Base-by-base conservation (phyloP, 2,113 vertebrate species). In the Naja naja region DNA sequence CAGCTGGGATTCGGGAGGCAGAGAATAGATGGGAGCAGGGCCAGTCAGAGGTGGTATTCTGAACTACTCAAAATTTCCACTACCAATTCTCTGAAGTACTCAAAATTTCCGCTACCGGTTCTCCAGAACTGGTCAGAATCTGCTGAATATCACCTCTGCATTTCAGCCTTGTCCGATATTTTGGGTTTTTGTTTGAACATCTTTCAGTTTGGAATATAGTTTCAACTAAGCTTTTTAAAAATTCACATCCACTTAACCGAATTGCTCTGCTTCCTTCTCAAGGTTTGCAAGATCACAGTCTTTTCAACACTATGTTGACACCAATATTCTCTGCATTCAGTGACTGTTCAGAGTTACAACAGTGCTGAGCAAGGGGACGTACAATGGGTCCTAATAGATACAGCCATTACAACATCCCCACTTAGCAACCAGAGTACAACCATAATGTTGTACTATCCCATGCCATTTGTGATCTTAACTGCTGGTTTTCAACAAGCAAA, bases 131-230 rank as follows among this genome's bases (percentile, higher is more conserved):
- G n/a, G n/a, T n/a, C n/a, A n/a, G n/a, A n/a, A n/a, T n/a, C n/a
- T n/a, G n/a, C n/a, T n/a, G n/a, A n/a, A n/a, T n/a, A n/a, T n/a
- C n/a, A n/a, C n/a, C n/a, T n/a, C n/a, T n/a, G n/a, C 10, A 0
- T 55, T 95, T 95, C 93, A 93, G 92, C 89, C 69, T 89, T 91
- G 92, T 93, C 91, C 96, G 96, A 96, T 94, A 55, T 95, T 97
- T 96, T 94, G 92, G 96, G 95, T 97, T 96, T 56, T 27, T 16
- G 92, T 95, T 91, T 94, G 92, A 89, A 94, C 34, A 23, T 92
- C 30, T 49, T 95, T 34, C 74, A 74, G 95, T 94, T 95, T 95
- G 93, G 95, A 93, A 88, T 94, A 91, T 93, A 27, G 1, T 93
- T 96, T 89, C 93, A 94, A 95, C 92, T 3, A 85, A 69, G 49